Conservation (phyloP, 2,113 vertebrate genomes). For the Mungos mungo region DNA sequence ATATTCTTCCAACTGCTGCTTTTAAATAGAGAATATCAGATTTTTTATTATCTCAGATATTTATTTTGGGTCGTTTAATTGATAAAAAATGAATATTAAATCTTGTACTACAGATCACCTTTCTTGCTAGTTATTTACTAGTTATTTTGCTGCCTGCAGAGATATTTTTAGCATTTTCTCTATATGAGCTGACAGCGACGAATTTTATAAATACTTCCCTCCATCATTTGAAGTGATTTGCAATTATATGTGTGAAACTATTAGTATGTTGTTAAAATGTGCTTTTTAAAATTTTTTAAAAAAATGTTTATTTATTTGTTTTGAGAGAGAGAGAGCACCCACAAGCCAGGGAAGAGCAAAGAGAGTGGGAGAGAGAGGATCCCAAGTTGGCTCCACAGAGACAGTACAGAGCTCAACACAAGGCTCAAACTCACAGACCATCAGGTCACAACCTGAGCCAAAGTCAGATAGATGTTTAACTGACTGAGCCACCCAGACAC, state of each 20-base stretch:
- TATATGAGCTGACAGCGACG: neutral
- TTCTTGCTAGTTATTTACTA: constrained; percentile 23
- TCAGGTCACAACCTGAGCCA: too few species aligned
- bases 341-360: too few species aligned
- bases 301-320: too few species aligned
- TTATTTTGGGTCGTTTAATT: constrained; percentile 22
- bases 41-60: constrained; percentile 27
- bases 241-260: neutral
- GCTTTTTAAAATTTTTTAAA: neutral
- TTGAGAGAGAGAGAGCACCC: too few species aligned
- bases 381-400: too few species aligned
- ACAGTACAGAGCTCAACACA: too few species aligned
- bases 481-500: too few species aligned
- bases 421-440: too few species aligned
- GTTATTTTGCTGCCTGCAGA: neutral
- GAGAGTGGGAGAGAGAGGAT: too few species aligned
- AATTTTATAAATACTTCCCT: constrained; percentile 5
- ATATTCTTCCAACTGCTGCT: neutral
- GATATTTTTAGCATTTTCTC: constrained; percentile 29
- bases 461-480: too few species aligned
- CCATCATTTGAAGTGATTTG: constrained; percentile 27
- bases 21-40: constrained; percentile 13
- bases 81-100: constrained; percentile 21
- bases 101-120: neutral
- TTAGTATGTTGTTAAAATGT: constrained; percentile 23